phyloP scores from a whole-genome alignment of 2,797 vertebrate species.

The Tragopan temminckii region DNA sequence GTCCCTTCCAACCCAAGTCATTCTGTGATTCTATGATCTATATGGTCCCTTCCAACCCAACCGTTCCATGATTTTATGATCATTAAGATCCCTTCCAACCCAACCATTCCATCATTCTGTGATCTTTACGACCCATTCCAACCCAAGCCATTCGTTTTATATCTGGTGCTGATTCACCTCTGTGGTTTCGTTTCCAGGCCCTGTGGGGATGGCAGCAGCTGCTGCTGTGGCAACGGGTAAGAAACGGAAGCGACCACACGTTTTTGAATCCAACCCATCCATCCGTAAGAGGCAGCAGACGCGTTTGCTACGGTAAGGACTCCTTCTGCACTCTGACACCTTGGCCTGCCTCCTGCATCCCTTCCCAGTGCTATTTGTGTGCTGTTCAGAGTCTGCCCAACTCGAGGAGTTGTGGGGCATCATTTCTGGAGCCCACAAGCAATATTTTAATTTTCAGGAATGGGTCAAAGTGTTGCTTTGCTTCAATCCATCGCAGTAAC shows the following conservation, averaged over 20 bases:
- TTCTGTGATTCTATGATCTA: neutral
- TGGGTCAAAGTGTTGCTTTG: neutral
- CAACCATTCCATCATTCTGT: neutral
- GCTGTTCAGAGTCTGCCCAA: neutral
- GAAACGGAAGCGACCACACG: constrained; percentile 96
- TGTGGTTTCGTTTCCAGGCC: constrained; percentile 84
- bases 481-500: neutral
- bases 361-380: rapidly evolving
- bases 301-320: constrained; percentile 91
- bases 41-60: neutral
- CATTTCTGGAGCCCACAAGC: neutral
- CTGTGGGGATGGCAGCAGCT: constrained; percentile 97
- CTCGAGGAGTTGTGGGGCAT: rapidly evolving
- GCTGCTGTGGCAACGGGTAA: constrained; percentile 98
- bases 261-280: constrained; percentile 98
- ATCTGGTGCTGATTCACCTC: neutral
- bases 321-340: neutral
- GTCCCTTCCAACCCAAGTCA: neutral
- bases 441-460: neutral
- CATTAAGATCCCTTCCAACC: no score
- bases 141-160: no score
- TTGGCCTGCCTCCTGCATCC: rapidly evolving
- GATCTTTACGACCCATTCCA: neutral
- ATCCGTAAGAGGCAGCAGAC: constrained; percentile 99
- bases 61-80: no score